These are phyloP conservation scores for Aspiorhynchus laticeps DNA, from an alignment of 2,113 vertebrate species.

Conservation along the genomic window DNA sequence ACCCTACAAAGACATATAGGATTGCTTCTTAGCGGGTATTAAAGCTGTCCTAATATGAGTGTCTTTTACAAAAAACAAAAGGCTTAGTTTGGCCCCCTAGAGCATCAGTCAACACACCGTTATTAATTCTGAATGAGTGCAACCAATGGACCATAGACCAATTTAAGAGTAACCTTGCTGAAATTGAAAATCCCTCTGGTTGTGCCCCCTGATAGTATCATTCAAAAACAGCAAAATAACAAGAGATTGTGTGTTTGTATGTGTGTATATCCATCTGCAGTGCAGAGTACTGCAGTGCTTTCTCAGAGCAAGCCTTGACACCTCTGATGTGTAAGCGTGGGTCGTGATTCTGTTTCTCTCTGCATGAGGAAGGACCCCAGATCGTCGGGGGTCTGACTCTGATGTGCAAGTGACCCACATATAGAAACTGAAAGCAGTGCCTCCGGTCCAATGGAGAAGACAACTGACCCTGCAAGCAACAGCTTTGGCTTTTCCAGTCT, in stretches of 20 bases:
- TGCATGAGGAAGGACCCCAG: slow-evolving; percentile 28
- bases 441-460: slow-evolving; percentile 49
- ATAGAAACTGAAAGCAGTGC: slow-evolving; percentile 63
- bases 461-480: slow-evolving; percentile 53
- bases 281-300: slow-evolving; percentile 52
- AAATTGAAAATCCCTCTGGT: slow-evolving; percentile 51
- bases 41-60: slow-evolving; percentile 6
- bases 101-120: neutral
- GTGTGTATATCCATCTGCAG: slow-evolving; percentile 35
- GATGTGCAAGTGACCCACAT: slow-evolving; percentile 71
- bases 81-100: slow-evolving; percentile 11
- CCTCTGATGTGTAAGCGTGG: slow-evolving; percentile 65
- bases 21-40: neutral
- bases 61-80: neutral
- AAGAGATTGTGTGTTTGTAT: neutral
- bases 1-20: neutral
- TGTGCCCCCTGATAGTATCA: slow-evolving; percentile 19
- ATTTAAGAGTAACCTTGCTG: slow-evolving; percentile 48
- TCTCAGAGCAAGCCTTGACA: slow-evolving; percentile 51
- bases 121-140: slow-evolving; percentile 51
- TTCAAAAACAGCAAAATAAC: neutral
- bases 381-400: slow-evolving; percentile 58
- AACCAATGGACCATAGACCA: neutral
- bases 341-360: slow-evolving; percentile 62
- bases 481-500: slow-evolving; percentile 35